Base-by-base conservation (phyloP, 2,888 invertebrate genomes). In the Heliconius charithonia region DNA sequence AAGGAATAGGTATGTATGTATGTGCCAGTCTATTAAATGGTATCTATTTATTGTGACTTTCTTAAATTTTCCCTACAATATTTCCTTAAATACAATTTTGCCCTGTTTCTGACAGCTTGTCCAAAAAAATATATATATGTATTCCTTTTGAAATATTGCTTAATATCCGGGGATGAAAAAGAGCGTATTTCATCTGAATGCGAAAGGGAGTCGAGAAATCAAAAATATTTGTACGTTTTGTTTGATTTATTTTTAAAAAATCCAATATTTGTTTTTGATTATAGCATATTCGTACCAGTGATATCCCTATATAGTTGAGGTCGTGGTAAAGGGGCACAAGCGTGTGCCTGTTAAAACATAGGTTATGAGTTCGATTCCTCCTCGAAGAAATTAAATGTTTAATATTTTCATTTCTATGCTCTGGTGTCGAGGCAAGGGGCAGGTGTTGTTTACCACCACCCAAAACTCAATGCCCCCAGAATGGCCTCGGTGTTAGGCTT, bases 151-250 rank as follows among this genome's bases (percentile, higher is more conserved):
- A 80, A 78, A 80, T 80, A 80, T 80, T 69, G 78, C 51, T 80
- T 80, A 80, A 80, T 80, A 80, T 80, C 78, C 80, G 73, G 73
- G 72, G 69, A 80, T 69, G 72, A 72, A 78, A 78, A 65, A 74
- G 73, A 65, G 66, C 78, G 63, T 80, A 78, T 80, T 73, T 80
- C 76, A 80, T 76, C 29, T n/a, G 41, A 78, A 75, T 59, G 67
- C 63, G 73, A 76, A 78, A 78, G 41, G 80, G 37, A 71, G 75
- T 12, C 25, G 71, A 77, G 75, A 75, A 75, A 75, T 75, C 70
- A 78, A 74, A 78, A 78, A 78, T 70, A 74, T 70, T 69, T 78
- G 29, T 70, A 22, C 51, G 62, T 32, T 75, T 69, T 59, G 45
- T 59, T 74, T 75, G 75, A 74, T 75, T 75, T 78, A 78, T 78